These are phyloP conservation scores for Cyanocitta stelleri DNA, from an alignment of 2,113 vertebrate species.

Conservation along the genomic window DNA sequence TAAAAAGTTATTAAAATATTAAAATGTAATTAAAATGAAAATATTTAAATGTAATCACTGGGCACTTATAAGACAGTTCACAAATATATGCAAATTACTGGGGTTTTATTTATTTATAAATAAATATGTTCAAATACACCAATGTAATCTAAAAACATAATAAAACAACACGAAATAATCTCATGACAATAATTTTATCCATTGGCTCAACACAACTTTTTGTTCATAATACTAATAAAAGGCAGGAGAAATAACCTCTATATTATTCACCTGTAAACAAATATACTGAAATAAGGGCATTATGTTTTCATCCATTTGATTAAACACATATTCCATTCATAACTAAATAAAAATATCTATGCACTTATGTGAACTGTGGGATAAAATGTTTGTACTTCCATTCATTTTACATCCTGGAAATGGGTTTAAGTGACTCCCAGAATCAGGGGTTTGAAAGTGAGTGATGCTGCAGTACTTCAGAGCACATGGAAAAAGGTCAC, in stretches of 20 bases:
- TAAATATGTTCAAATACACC: neutral
- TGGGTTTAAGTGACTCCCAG: neutral
- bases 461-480: neutral
- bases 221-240: neutral
- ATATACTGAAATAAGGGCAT: neutral
- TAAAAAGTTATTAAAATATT: slow-evolving; percentile 6
- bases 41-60: neutral
- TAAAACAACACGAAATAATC: neutral
- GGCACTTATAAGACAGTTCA: neutral
- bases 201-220: neutral
- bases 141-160: neutral
- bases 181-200: neutral
- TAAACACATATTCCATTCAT: neutral
- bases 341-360: neutral
- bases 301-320: neutral
- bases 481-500: neutral
- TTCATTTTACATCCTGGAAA: neutral
- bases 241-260: neutral
- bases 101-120: slow-evolving; percentile 4
- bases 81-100: neutral
- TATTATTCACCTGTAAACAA: neutral
- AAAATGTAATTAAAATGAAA: neutral
- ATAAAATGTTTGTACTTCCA: neutral
- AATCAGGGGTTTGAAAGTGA: neutral
- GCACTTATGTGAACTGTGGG: too few relatives aligned